Evolutionary conservation across 2,888 invertebrate species (phyloP).

Genomic region (Trissonchulus latispiculum): DNA sequence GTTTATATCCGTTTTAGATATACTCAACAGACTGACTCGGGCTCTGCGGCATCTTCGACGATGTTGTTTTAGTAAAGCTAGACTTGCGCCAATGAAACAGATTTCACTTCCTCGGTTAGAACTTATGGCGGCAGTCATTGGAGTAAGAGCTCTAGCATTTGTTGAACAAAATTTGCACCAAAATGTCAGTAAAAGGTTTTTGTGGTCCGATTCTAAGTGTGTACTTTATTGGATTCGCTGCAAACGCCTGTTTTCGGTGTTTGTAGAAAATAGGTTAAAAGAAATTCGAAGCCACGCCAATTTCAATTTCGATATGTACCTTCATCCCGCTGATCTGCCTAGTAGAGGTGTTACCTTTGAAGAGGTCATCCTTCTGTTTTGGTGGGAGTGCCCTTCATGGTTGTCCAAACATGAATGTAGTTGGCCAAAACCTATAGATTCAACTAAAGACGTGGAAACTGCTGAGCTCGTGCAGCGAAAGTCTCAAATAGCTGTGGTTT

Average conservation of each 20-base stretch:
- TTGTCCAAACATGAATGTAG: too few species aligned
- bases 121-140: background rate
- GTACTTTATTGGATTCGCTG: background rate
- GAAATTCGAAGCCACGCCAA: slow-evolving; percentile 1
- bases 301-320: slow-evolving; percentile 8
- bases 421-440: too few species aligned
- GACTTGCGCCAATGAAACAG: background rate
- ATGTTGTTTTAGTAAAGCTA: background rate
- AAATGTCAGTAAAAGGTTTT: background rate
- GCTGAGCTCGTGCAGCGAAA: too few species aligned
- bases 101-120: background rate
- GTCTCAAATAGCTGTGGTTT: too few species aligned
- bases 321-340: slow-evolving; percentile 31
- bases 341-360: background rate
- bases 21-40: too few species aligned
- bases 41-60: too few species aligned
- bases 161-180: background rate
- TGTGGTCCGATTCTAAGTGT: slow-evolving; percentile 9
- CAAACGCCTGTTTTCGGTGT: background rate
- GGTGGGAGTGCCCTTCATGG: too few species aligned
- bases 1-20: too few species aligned
- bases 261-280: slow-evolving; percentile 1
- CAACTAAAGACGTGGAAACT: too few species aligned
- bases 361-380: too few species aligned
- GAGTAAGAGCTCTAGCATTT: background rate